Evolutionary conservation across 2,797 vertebrate genomes (phyloP).

Genomic region (Parotocinclus haroldoi): DNA sequence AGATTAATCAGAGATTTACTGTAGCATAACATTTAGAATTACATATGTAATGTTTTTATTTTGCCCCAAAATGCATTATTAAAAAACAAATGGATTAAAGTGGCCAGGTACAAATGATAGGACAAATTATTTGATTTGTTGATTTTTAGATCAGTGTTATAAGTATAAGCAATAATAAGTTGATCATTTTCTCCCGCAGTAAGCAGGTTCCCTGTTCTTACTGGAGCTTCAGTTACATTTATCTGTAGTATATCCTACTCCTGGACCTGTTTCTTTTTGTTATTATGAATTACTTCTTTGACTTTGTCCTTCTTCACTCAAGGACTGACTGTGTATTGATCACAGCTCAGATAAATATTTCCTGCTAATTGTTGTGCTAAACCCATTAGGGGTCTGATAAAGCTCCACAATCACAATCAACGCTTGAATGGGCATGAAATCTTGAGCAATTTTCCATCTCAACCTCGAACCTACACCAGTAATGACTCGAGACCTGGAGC

Average conservation of each 20-base stretch:
- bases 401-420: slow-evolving; percentile 46
- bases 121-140: too few relatives aligned
- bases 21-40: too few relatives aligned
- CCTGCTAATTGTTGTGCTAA: slow-evolving; percentile 60
- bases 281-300: slow-evolving; percentile 62
- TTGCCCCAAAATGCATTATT: too few relatives aligned
- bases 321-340: slow-evolving; percentile 66
- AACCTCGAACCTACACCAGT: slow-evolving; percentile 33
- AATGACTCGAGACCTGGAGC: slow-evolving; percentile 46
- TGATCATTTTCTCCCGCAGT: too few relatives aligned
- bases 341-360: slow-evolving; percentile 67
- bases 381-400: slow-evolving; percentile 58
- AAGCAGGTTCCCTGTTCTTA: slow-evolving; percentile 22
- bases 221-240: slow-evolving; percentile 54
- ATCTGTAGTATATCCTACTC: slow-evolving; percentile 39
- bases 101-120: too few relatives aligned
- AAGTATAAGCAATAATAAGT: too few relatives aligned
- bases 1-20: too few relatives aligned
- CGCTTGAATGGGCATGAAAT: slow-evolving; percentile 56
- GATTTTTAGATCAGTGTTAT: too few relatives aligned
- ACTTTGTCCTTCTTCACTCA: slow-evolving; percentile 56
- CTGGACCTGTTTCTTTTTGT: slow-evolving; percentile 50
- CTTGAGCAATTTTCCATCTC: slow-evolving; percentile 51
- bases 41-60: too few relatives aligned
- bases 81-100: too few relatives aligned